These are phyloP conservation scores for Xenus cinereus DNA, from an alignment of 2,113 vertebrate species.

Conservation along the genomic window DNA sequence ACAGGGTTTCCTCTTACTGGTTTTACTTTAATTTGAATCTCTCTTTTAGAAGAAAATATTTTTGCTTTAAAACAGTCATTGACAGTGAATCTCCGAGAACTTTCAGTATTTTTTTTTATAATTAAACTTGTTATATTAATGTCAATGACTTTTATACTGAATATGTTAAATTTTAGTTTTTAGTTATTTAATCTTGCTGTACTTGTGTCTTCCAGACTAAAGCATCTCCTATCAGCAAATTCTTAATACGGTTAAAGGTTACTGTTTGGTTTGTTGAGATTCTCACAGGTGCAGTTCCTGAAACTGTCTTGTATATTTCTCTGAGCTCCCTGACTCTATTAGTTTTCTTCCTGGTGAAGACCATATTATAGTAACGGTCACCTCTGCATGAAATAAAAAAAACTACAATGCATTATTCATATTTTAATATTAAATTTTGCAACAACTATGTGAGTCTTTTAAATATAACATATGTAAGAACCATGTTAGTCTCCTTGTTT, in stretches of 20 bases:
- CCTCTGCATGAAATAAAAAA: not conserved
- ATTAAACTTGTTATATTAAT: not conserved
- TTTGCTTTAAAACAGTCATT: not conserved
- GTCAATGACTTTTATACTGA: not conserved
- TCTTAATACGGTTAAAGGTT: not conserved
- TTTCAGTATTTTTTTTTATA: not conserved
- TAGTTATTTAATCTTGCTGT: not conserved
- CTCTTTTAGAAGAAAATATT: not conserved
- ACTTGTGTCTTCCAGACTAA: not conserved
- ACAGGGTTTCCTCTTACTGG: not conserved
- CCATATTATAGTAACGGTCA: not conserved
- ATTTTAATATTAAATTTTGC: not conserved
- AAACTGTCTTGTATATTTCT: not conserved
- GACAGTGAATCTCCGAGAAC: not conserved
- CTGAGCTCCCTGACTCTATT: not conserved
- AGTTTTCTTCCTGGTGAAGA: not conserved
- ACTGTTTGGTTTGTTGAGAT: not conserved
- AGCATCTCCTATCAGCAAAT: not conserved
- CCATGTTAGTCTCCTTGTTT: not conserved
- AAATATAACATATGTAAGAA: not conserved
- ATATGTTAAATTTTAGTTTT: not conserved
- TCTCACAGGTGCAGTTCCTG: not conserved
- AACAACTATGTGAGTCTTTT: not conserved
- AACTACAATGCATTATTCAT: not conserved
- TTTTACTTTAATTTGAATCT: not conserved